A percentile compares a stretch with the other conserved stretches of the same genome.
Evolutionary conservation across 2,113 vertebrate genomes (phyloP).

Genomic region (Vireo altiloquus): DNA sequence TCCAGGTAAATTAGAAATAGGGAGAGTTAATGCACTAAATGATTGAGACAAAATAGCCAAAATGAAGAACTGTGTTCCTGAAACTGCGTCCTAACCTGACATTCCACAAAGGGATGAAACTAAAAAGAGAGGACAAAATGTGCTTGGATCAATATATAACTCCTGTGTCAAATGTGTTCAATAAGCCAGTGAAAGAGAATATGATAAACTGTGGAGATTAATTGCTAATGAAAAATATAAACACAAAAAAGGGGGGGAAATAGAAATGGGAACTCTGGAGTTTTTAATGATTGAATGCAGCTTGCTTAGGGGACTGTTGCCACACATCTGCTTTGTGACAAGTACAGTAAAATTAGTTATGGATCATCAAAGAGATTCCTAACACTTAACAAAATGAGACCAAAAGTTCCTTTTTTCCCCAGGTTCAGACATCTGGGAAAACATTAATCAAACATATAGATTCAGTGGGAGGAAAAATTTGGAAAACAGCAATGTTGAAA

Average conservation of each 20-base stretch:
- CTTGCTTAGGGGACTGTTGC: background rate
- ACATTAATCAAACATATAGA: conserved; percentile 48
- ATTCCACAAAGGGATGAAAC: background rate
- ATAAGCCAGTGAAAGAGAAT: background rate
- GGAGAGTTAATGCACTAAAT: background rate
- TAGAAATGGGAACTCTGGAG: background rate
- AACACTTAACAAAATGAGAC: conserved; percentile 45
- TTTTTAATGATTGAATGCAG: background rate
- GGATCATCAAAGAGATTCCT: conserved; percentile 61
- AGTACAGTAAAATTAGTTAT: conserved; percentile 59
- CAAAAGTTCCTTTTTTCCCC: conserved; percentile 1
- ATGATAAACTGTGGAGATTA: background rate
- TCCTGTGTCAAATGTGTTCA: background rate
- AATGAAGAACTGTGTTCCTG: background rate
- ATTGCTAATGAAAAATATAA: conserved; percentile 8
- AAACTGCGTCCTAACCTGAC: background rate
- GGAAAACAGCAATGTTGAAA: conserved; percentile 26
- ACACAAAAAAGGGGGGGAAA: background rate
- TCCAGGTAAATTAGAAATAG: background rate
- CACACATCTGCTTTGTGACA: conserved; percentile 55
- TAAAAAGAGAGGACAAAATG: background rate
- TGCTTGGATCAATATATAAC: background rate
- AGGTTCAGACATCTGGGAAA: conserved; percentile 60
- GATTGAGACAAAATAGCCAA: background rate
- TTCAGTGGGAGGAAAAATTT: conserved; percentile 28